A percentile compares a stretch with the other conserved stretches of the same genome.
phyloP scores from a whole-genome alignment of 2,888 invertebrate genomes.

The Drosophila eohydei region DNA sequence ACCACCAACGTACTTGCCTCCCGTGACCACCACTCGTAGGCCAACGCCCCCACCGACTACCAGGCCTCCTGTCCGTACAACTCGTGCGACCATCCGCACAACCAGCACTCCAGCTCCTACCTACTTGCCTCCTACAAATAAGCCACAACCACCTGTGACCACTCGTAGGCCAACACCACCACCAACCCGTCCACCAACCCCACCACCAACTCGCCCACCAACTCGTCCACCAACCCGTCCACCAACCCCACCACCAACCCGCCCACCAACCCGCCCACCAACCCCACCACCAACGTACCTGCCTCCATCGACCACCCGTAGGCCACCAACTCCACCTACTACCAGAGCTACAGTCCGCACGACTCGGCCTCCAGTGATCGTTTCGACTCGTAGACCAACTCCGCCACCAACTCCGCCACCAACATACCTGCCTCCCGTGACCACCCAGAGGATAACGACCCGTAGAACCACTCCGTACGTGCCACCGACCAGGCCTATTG shows the following conservation, averaged over 20 bases:
- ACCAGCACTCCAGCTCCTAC: constrained; percentile 45
- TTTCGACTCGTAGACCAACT: constrained; percentile 43
- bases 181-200: constrained; percentile 7
- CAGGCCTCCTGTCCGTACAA: constrained; percentile 25
- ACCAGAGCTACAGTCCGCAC: constrained; percentile 24
- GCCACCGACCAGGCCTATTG: constrained; percentile 60
- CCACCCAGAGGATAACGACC: constrained; percentile 12
- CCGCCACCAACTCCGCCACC: constrained; percentile 41
- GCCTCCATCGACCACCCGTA: constrained; percentile 46
- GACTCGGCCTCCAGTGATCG: constrained; percentile 53
- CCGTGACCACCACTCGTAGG: constrained; percentile 36
- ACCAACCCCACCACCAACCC: constrained; percentile 59
- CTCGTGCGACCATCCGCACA: constrained; percentile 29
- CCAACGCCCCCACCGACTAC: constrained; percentile 42
- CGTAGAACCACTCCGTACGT: constrained; percentile 62
- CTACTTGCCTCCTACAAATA: constrained; percentile 60
- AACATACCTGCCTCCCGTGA: constrained; percentile 17
- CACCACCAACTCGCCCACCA: constrained; percentile 51
- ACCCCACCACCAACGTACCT: constrained; percentile 54
- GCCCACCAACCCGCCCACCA: constrained; percentile 39
- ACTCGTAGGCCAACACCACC: constrained; percentile 37
- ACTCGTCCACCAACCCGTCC: constrained; percentile 42
- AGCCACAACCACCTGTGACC: constrained; percentile 55
- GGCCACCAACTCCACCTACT: constrained; percentile 41
- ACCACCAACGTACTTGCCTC: constrained; percentile 61